phyloP scores from a whole-genome alignment of 2,797 vertebrate genomes.

The Phataginus tricuspis region DNA sequence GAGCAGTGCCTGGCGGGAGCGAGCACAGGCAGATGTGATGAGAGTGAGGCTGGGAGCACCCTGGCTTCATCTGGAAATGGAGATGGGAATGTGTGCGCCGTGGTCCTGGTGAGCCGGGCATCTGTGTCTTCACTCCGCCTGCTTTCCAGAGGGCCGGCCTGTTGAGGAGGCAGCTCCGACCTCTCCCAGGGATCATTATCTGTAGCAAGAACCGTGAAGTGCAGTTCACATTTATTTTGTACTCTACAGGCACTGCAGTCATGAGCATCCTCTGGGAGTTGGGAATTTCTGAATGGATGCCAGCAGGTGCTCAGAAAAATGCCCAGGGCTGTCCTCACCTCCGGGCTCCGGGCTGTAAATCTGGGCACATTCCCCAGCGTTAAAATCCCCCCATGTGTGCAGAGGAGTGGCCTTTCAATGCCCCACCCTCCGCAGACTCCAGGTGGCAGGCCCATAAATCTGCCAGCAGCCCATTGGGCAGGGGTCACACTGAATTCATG shows the following conservation, averaged over 20 bases:
- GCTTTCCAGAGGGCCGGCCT: not conserved
- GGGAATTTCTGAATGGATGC: not conserved
- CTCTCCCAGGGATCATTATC: not conserved
- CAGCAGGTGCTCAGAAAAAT: not conserved
- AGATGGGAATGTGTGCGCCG: not conserved
- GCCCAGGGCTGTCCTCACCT: not conserved
- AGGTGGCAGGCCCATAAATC: too few relatives aligned
- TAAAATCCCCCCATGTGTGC: not conserved
- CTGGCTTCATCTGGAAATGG: not conserved
- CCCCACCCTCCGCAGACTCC: fast-evolving
- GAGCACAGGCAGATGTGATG: not conserved
- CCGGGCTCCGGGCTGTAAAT: not conserved
- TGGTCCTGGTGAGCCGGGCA: not conserved
- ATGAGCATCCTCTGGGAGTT: too few relatives aligned
- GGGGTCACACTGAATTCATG: too few relatives aligned
- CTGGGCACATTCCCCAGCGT: not conserved
- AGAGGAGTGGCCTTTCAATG: not conserved
- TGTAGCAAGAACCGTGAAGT: not conserved
- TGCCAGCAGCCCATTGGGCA: too few relatives aligned
- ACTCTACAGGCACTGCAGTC: not conserved
- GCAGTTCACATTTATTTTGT: not conserved
- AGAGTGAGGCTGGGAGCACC: not conserved
- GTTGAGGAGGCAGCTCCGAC: too few relatives aligned
- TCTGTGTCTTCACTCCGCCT: not conserved
- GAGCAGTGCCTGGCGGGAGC: fast-evolving